These are phyloP conservation scores for Phymastichus coffea DNA, from an alignment of 1,140 invertebrate genomes.

Conservation along the genomic window DNA sequence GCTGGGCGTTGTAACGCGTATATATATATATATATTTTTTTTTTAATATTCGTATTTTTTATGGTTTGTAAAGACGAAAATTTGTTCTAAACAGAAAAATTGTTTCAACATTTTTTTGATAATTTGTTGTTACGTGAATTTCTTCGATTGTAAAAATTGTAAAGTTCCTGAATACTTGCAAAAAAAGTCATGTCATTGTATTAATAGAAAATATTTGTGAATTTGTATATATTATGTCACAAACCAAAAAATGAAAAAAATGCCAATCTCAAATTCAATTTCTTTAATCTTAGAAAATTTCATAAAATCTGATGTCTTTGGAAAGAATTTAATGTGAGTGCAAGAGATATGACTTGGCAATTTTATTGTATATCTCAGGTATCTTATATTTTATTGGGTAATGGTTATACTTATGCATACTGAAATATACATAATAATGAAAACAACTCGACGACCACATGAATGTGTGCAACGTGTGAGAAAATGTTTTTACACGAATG, in stretches of 20 bases:
- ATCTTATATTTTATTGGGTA: constrained; percentile 24
- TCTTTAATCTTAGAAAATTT: not conserved
- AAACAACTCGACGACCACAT: not conserved
- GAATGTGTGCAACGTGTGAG: constrained; percentile 1
- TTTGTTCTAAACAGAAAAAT: too few relatives aligned
- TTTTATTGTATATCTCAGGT: constrained; percentile 22
- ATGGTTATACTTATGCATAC: constrained; percentile 11
- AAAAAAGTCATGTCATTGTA: too few relatives aligned
- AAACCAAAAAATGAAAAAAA: constrained; percentile 8
- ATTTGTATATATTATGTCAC: constrained; percentile 4
- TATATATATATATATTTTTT: too few relatives aligned
- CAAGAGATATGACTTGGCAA: not conserved
- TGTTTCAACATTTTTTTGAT: too few relatives aligned
- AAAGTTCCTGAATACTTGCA: constrained; percentile 13
- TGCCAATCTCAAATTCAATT: constrained; percentile 19
- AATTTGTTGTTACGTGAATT: too few relatives aligned
- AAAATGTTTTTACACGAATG: too few relatives aligned
- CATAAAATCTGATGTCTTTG: not conserved
- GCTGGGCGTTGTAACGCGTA: too few relatives aligned
- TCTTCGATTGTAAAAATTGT: constrained; percentile 24
- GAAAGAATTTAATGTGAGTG: not conserved
- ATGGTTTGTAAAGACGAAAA: too few relatives aligned
- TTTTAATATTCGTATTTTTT: too few relatives aligned
- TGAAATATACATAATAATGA: constrained; percentile 3
- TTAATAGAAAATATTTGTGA: too few relatives aligned